These are phyloP conservation scores for Lepisosteus oculatus DNA, from an alignment of 2,113 vertebrate species.

Conservation along the genomic window DNA sequence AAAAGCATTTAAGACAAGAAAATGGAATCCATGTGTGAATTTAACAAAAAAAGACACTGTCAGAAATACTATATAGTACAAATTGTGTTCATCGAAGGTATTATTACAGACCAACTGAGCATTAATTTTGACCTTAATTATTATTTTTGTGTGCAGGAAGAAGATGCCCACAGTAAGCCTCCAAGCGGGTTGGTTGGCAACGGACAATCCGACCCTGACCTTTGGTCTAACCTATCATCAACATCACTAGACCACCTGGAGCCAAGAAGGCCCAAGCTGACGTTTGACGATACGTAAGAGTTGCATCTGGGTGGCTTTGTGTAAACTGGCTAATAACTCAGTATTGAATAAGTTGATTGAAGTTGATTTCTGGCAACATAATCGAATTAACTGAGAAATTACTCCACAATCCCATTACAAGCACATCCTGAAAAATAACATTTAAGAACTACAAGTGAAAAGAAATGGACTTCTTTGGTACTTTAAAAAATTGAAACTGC, in stretches of 20 bases:
- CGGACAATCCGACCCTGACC: slow-evolving; percentile 75
- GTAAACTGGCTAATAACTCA: too few relatives aligned
- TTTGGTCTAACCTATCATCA: slow-evolving; percentile 73
- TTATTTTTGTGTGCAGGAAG: slow-evolving; percentile 62
- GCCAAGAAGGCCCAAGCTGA: slow-evolving; percentile 80
- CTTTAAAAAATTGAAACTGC: too few relatives aligned
- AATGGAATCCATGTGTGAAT: slow-evolving; percentile 29
- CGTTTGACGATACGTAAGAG: slow-evolving; percentile 89
- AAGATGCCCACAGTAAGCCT: slow-evolving; percentile 65
- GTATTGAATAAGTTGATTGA: too few relatives aligned
- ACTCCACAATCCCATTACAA: too few relatives aligned
- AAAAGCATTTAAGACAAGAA: slow-evolving; percentile 29
- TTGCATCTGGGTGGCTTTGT: too few relatives aligned
- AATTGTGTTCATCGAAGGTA: slow-evolving; percentile 9
- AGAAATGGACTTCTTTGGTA: too few relatives aligned
- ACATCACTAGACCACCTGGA: slow-evolving; percentile 74
- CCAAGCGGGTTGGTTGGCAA: slow-evolving; percentile 74
- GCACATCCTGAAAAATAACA: too few relatives aligned
- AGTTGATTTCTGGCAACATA: too few relatives aligned
- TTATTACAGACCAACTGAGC: slow-evolving; percentile 13
- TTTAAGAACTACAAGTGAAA: too few relatives aligned
- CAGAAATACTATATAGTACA: not conserved
- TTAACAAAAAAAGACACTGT: slow-evolving; percentile 12
- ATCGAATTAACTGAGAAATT: too few relatives aligned
- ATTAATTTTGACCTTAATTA: slow-evolving; percentile 27